Evolutionary conservation across 2,888 invertebrate genomes (phyloP).

Genomic region (Acanthopleura granulata): DNA sequence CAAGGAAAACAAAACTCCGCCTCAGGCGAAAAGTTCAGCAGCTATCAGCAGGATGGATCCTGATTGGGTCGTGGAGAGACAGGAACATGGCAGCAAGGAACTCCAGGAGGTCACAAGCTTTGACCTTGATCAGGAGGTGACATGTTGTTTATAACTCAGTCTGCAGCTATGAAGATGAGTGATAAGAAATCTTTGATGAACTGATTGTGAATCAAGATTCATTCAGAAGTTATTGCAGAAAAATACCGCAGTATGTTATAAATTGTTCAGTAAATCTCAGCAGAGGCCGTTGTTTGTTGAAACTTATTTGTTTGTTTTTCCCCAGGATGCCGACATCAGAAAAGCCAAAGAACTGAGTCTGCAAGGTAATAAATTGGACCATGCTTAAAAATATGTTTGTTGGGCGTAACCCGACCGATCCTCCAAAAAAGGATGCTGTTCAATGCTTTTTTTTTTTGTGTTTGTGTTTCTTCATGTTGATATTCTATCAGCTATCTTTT

Average conservation of each 20-base stretch:
- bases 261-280: too few relatives aligned
- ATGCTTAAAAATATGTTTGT: too few relatives aligned
- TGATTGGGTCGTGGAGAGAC: slow-evolving; percentile 20
- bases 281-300: not conserved
- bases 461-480: too few relatives aligned
- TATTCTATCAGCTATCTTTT: too few relatives aligned
- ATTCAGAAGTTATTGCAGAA: too few relatives aligned
- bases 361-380: slow-evolving; percentile 12
- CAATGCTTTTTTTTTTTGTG: too few relatives aligned
- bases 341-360: slow-evolving; percentile 48
- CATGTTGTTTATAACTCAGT: not conserved
- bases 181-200: too few relatives aligned
- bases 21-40: slow-evolving; percentile 21
- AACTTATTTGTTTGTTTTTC: not conserved
- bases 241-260: too few relatives aligned
- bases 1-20: slow-evolving; percentile 40
- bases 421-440: too few relatives aligned
- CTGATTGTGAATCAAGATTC: too few relatives aligned
- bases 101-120: slow-evolving; percentile 3
- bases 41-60: slow-evolving; percentile 9
- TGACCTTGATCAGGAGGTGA: slow-evolving; percentile 17
- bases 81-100: slow-evolving; percentile 8
- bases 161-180: too few relatives aligned
- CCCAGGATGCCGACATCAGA: slow-evolving; percentile 45
- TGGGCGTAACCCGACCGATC: too few relatives aligned